Conservation (phyloP, 2,888 invertebrate genomes). For the Plagiodera versicolora region DNA sequence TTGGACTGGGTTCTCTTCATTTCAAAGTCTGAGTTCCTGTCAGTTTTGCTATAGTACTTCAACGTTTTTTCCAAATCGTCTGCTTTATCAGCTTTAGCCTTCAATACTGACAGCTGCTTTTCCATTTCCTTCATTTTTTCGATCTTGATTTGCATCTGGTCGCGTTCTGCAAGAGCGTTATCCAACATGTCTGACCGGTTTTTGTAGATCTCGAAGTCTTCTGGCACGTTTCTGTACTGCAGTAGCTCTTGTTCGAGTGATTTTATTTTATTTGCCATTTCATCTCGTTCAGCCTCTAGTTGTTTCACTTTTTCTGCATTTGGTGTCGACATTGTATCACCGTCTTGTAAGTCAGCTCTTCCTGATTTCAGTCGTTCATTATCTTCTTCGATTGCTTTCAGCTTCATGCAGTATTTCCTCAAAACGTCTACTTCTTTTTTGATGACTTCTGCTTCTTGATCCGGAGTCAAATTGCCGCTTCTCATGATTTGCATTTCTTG, state of each 20-base stretch:
- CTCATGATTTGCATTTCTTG: conserved; percentile 42
- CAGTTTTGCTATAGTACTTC: conserved; percentile 30
- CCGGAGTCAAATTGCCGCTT: conserved; percentile 40
- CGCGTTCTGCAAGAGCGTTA: conserved; percentile 42
- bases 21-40: conserved; percentile 33
- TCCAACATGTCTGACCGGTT: conserved; percentile 42
- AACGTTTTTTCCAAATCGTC: conserved; percentile 35
- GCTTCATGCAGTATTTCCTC: conserved; percentile 46
- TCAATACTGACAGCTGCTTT: conserved; percentile 37
- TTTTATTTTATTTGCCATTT: conserved; percentile 37
- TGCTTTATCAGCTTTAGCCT: conserved; percentile 33
- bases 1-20: conserved; percentile 29
- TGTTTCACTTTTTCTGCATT: conserved; percentile 9
- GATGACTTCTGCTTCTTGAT: conserved; percentile 45
- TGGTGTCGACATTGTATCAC: conserved; percentile 5
- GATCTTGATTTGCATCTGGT: conserved; percentile 40
- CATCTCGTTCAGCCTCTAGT: conserved; percentile 40
- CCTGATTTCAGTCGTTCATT: conserved; percentile 43
- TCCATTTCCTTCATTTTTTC: conserved; percentile 34
- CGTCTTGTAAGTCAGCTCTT: conserved; percentile 22
- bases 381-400: conserved; percentile 44
- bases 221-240: conserved; percentile 39
- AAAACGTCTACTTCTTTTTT: conserved; percentile 44
- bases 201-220: conserved; percentile 41
- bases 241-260: conserved; percentile 41